Evolutionary conservation across 2,113 vertebrate genomes (phyloP).

Genomic region (Scomber colias): DNA sequence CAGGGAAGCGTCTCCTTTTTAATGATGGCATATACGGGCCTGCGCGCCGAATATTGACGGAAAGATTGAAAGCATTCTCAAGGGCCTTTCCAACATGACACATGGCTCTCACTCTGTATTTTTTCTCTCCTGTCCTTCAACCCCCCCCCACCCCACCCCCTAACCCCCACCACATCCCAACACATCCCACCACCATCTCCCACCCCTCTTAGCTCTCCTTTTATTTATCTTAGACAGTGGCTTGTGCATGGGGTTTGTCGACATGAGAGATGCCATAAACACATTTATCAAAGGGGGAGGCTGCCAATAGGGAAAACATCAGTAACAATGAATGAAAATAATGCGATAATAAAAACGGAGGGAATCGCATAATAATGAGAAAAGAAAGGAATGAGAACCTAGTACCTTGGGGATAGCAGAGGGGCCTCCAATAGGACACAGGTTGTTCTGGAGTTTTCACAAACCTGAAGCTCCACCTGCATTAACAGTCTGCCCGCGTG

Average conservation of each 20-base stretch:
- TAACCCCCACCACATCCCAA: neutral
- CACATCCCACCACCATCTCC: neutral
- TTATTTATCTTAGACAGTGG: slow-evolving; percentile 66
- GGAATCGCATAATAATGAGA: slow-evolving; percentile 34
- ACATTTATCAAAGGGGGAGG: slow-evolving; percentile 66
- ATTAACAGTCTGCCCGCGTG: slow-evolving; percentile 56
- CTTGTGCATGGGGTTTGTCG: slow-evolving; percentile 52
- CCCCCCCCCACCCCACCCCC: neutral
- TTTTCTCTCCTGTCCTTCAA: slow-evolving; percentile 59
- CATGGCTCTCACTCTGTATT: slow-evolving; percentile 63
- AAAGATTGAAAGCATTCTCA: slow-evolving; percentile 79
- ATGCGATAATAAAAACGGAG: slow-evolving; percentile 55
- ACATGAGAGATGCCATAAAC: slow-evolving; percentile 57
- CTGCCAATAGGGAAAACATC: slow-evolving; percentile 62
- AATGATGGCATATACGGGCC: slow-evolving; percentile 72
- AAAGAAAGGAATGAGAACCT: neutral
- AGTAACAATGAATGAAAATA: slow-evolving; percentile 51
- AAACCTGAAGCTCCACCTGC: slow-evolving; percentile 46
- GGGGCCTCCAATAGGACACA: slow-evolving; percentile 39
- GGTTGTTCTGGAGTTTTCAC: slow-evolving; percentile 42
- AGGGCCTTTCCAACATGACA: slow-evolving; percentile 74
- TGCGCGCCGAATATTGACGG: slow-evolving; percentile 70
- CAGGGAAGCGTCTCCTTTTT: slow-evolving; percentile 71
- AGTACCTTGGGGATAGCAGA: slow-evolving; percentile 6
- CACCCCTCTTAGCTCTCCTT: slow-evolving; percentile 43